Percentiles rank a stretch among this genome's conserved stretches.
Conservation (phyloP, 2,113 vertebrate genomes). For the Merops nubicus region DNA sequence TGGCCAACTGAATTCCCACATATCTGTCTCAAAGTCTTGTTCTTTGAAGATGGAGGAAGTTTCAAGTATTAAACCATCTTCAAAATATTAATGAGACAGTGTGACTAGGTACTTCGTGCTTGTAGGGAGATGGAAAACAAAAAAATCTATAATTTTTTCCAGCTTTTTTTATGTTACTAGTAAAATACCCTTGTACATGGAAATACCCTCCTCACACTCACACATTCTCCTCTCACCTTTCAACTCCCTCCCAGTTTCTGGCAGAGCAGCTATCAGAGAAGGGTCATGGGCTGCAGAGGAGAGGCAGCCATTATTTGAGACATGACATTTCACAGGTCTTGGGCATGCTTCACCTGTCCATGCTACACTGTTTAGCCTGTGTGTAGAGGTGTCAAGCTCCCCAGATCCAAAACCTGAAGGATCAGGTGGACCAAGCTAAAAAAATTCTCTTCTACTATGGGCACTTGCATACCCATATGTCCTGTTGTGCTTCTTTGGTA, state of each 20-base stretch:
- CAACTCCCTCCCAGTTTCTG: background rate
- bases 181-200: background rate
- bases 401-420: background rate
- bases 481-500: background rate
- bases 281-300: background rate
- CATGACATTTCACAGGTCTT: background rate
- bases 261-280: background rate
- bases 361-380: accelerated
- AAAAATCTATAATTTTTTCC: background rate
- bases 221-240: background rate
- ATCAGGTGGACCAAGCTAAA: background rate
- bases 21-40: constrained; percentile 16
- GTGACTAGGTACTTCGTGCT: background rate
- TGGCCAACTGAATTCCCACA: constrained; percentile 43
- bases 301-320: background rate
- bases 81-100: background rate
- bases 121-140: background rate
- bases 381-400: background rate
- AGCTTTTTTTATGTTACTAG: background rate
- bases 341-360: background rate
- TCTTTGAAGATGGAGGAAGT: constrained; percentile 44
- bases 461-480: background rate
- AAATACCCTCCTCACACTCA: background rate
- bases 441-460: background rate
- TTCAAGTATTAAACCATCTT: constrained; percentile 34